These are phyloP conservation scores for Tachina lurida DNA, from an alignment of 2,888 invertebrate species.

Conservation along the genomic window DNA sequence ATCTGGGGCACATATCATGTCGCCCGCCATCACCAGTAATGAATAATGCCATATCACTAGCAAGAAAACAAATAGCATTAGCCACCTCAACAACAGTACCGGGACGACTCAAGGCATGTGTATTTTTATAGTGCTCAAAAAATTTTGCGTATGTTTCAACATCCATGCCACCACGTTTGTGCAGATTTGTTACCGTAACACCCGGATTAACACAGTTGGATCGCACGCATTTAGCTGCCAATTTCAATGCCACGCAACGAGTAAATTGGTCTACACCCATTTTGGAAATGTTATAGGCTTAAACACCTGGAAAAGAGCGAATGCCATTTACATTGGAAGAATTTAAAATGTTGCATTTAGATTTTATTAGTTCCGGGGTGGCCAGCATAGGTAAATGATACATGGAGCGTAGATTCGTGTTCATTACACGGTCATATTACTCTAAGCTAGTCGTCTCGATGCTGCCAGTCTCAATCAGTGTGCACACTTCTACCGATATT, in stretches of 20 bases:
- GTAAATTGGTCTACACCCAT: constrained; percentile 97
- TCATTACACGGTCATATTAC: constrained; percentile 94
- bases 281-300: constrained; percentile 96
- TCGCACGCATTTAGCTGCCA: constrained; percentile 90
- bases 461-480: constrained; percentile 88
- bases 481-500: too few species aligned
- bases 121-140: constrained; percentile 90
- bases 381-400: constrained; percentile 92
- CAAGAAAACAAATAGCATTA: constrained; percentile 93
- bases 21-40: constrained; percentile 89
- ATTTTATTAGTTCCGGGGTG: constrained; percentile 90
- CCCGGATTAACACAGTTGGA: constrained; percentile 97
- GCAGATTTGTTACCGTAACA: constrained; percentile 94
- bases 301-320: constrained; percentile 93
- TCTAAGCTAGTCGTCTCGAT: constrained; percentile 92
- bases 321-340: constrained; percentile 96
- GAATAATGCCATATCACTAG: constrained; percentile 88
- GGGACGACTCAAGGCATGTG: constrained; percentile 95
- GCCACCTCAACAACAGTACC: constrained; percentile 94
- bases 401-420: constrained; percentile 91
- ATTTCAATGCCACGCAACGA: constrained; percentile 92
- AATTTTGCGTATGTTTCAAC: constrained; percentile 91
- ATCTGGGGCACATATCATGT: constrained; percentile 87
- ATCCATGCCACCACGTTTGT: constrained; percentile 90
- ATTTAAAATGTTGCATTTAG: constrained; percentile 94